Base-by-base conservation (phyloP, 2,888 invertebrate species). In the Drosophila pseudotalamancana region DNA sequence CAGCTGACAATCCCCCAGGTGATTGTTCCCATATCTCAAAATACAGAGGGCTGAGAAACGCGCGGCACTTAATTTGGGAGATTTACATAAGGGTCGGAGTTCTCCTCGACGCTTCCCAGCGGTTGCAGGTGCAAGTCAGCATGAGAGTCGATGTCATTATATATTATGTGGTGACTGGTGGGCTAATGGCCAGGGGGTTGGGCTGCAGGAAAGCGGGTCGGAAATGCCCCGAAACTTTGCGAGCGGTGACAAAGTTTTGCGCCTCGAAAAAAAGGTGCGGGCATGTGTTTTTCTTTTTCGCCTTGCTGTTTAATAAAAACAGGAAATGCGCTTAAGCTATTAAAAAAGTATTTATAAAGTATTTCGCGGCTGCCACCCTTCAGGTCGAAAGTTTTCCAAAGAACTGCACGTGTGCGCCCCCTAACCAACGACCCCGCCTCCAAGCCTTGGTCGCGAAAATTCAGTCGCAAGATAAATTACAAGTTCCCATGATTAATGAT, bases 331-430 rank as follows among this genome's bases (percentile, higher is more conserved):
- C 88, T 75, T 71, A 76, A 83, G 88, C 83, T 83, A 86, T 83
- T 88, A 88, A 86, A 86, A 83, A 83, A 83, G 83, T 77, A 83
- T 86, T 83, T 83, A 68, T 71, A 68, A 83, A 88, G 83, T 83
- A 88, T 86, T 88, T 64, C 32, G 48, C 45, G 63, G 46, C 53
- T 27, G 55, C 42, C 61, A 59, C 42, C 19, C 53, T 56, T 49
- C 50, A 40, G 46, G 29, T 23, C 40, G 19, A 72, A 75, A 70
- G 42, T 73, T 84, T 66, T 57, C 57, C 29, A 39, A 19, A 39
- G 21, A 34, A 34, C 50, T 57, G 68, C 64, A 77, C 68, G 74
- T 73, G 69, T 56, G 43, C 63, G 54, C 19, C 46, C 21, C 25
- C 18, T 27, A 29, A 18, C 43, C 18, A 18, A 25, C 31, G 40